Base-by-base conservation (phyloP, 1,140 invertebrate species). In the Ceratosolen fusciceps region DNA sequence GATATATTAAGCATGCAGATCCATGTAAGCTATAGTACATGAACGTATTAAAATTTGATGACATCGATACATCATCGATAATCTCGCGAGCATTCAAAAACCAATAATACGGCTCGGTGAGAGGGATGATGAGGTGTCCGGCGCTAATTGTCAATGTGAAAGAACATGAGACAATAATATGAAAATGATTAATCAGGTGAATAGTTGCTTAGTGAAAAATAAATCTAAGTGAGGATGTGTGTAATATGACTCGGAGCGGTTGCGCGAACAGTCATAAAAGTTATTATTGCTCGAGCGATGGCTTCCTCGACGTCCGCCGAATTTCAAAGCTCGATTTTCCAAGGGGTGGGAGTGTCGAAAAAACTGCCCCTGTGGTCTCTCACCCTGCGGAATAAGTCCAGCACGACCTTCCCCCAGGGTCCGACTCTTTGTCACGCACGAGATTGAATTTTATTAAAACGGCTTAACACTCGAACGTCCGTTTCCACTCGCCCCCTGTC, bases 261-360 rank as follows among this genome's bases (percentile, higher is more conserved):
- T 83, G 84, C 85, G 85, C 83, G 83, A 85, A 87, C 84, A 85
- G 84, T 83, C 84, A 87, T 87, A 88, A 87, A 87, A 85, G 82
- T 84, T 84, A 88, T 88, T 87, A 87, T 87, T 87, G 86, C 86
- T 83, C 84, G 84, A 86, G n/a, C 86, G 85, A 88, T 88, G 83
- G 83, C 82, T 83, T 84, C 84, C 82, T 82, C 84, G 83, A 85
- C 84, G 72, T 79, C 84, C 83, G 78, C 82, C 81, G 83, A 79
- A 86, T 86, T 85, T 84, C 84, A 83, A 87, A 85, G 84, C 81
- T 83, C 80, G 76, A 83, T 82, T 84, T 78, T 81, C 14, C 29
- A 31, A 34, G 0, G 7, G 39, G 39, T 43, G 39, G 39, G 39
- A 5, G 39, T 43, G 5, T 43, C 31, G 29, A 37, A 31, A 74